A percentile compares a stretch with the other conserved stretches of the same genome.
Evolutionary conservation across 2,113 vertebrate genomes (phyloP).

Genomic region (Cynoglossus semilaevis): DNA sequence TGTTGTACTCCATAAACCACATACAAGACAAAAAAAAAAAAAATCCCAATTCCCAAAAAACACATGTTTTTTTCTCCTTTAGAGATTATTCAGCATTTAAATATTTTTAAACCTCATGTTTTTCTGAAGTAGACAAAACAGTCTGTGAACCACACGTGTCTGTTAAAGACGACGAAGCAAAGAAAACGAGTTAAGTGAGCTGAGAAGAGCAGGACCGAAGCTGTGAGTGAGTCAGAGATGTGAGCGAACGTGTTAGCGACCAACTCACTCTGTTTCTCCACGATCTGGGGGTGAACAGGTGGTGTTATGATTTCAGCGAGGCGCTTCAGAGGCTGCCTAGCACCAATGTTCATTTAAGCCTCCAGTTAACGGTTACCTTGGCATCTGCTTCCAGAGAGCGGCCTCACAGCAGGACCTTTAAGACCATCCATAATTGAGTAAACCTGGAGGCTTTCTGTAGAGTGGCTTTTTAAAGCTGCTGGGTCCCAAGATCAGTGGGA

Average conservation of each 20-base stretch:
- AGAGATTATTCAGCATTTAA: no score
- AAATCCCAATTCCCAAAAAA: no score
- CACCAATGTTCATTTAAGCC: slow-evolving; percentile 67
- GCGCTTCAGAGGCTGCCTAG: slow-evolving; percentile 56
- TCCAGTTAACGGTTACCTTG: slow-evolving; percentile 61
- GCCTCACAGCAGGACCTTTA: slow-evolving; percentile 54
- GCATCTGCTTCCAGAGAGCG: slow-evolving; percentile 60
- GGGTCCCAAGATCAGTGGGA: not conserved
- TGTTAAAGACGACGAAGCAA: not conserved
- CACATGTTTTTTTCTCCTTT: no score
- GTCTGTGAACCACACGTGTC: no score
- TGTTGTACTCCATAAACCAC: no score
- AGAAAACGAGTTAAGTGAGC: not conserved
- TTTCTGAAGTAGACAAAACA: no score
- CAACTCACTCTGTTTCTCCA: slow-evolving; percentile 37
- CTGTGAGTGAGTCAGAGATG: slow-evolving; percentile 19
- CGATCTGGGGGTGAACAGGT: slow-evolving; percentile 65
- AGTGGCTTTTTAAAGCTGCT: slow-evolving; percentile 1
- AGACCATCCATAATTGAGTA: slow-evolving; percentile 52
- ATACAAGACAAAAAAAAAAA: no score
- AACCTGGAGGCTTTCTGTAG: slow-evolving; percentile 42
- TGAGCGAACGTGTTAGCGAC: slow-evolving; percentile 25
- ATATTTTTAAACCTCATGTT: no score
- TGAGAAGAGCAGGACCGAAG: not conserved
- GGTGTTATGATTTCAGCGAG: slow-evolving; percentile 63